Evolutionary conservation across 2,113 vertebrate species (phyloP), one percentile per base, ranked within the genome.

Genomic region (Seriola quinqueradiata): DNA sequence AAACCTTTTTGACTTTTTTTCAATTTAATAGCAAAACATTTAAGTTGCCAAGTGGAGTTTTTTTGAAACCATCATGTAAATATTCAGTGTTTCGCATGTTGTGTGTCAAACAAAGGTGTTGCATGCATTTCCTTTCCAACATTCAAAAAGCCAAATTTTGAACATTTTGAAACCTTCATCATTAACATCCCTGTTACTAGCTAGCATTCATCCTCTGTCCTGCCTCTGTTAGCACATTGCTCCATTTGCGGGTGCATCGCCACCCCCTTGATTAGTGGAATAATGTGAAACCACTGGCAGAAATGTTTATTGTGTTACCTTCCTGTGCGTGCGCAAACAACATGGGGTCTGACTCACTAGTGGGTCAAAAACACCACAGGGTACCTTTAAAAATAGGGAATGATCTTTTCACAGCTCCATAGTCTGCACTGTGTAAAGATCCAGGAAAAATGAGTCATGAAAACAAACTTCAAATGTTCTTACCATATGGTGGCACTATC

Each of bases 381-480:
- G 38, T n/a, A 69, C 5, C 10, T 48, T 36, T n/a, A 52, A 52
- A 50, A 69, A 69, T 19, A 28, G 23, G n/a, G 17, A 5, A 50
- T 12, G 28, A 34, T 34, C 17, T 52, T 12, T 14, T 36, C 4
- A 52, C 17, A 50, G 8, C 9, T 48, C 23, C 2, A 46, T 36
- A 11, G 46, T 21, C 44, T 68, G 16, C 4, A 23, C 8, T n/a
- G 21, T 54, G 52, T 54, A 54, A n/a, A 57, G n/a, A 57, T 25
- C 54, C 11, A 12, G 10, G 54, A 25, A 25, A 57, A 54, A 23
- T 54, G 17, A 61, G 21, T 55, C 32, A 46, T 38, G 69, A 54
- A 60, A 34, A 83, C 42, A 32, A 32, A 71, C n/a, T 50, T 77
- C 50, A 70, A 70, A 69, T 25, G 21, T 40, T 63, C 28, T 68